These are phyloP conservation scores for Pseudeuparius sepicola DNA, from an alignment of 2,888 invertebrate species.

Conservation along the genomic window DNA sequence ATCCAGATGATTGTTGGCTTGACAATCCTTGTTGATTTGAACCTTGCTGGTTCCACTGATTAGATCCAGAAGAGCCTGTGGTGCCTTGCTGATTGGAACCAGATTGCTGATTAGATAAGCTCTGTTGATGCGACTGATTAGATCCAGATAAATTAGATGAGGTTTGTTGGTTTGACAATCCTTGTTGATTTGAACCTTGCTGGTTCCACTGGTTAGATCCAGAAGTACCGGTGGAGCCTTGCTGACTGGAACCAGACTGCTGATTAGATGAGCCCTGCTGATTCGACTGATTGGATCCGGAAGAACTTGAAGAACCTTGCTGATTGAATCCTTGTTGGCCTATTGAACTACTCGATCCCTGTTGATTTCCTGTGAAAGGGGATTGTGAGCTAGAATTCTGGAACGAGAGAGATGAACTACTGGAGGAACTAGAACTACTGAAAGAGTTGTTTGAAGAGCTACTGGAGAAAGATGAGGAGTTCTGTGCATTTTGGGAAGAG, in stretches of 20 bases:
- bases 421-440: slow-evolving; percentile 15
- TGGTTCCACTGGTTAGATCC: slow-evolving; percentile 19
- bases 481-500: slow-evolving; percentile 20
- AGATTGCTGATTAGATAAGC: slow-evolving; percentile 20
- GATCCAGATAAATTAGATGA: slow-evolving; percentile 12
- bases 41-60: slow-evolving; percentile 22
- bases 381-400: slow-evolving; percentile 18
- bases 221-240: slow-evolving; percentile 13
- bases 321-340: slow-evolving; percentile 20
- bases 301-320: slow-evolving; percentile 13
- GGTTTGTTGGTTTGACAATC: slow-evolving; percentile 17
- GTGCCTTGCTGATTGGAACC: slow-evolving; percentile 17
- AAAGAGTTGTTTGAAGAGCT: slow-evolving; percentile 19
- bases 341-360: slow-evolving; percentile 16
- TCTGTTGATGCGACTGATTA: slow-evolving; percentile 16
- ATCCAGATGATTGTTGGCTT: slow-evolving; percentile 13
- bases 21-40: slow-evolving; percentile 20
- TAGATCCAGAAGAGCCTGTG: slow-evolving; percentile 10
- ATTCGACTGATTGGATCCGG: no score
- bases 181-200: slow-evolving; percentile 16
- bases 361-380: no score
- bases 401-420: slow-evolving; percentile 19
- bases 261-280: slow-evolving; percentile 23
- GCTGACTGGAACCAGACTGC: slow-evolving; percentile 12
- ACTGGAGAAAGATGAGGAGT: slow-evolving; percentile 19